Conservation (phyloP, 2,888 invertebrate species). For the Pyrrhosoma nymphula region DNA sequence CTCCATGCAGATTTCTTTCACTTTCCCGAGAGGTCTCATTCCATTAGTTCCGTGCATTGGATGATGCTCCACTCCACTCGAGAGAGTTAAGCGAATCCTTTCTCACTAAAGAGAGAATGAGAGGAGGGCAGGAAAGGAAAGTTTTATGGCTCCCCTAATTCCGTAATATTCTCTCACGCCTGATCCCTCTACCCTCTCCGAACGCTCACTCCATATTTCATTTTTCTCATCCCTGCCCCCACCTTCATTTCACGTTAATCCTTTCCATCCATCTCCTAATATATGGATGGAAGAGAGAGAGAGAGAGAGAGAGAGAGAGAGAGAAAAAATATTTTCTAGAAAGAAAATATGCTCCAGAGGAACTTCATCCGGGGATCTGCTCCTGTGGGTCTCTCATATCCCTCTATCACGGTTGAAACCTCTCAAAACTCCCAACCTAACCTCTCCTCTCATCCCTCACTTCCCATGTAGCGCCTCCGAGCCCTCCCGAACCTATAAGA, state of each 20-base stretch:
- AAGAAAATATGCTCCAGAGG: background rate
- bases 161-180: background rate
- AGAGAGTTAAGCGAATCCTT: background rate
- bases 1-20: no score
- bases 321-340: background rate
- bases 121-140: background rate
- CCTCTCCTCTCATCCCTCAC: background rate
- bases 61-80: background rate
- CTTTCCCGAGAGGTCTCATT: background rate
- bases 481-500: background rate
- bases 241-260: background rate
- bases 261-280: background rate
- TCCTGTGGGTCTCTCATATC: background rate
- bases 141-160: slow-evolving; percentile 3
- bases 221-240: background rate
- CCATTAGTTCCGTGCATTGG: background rate
- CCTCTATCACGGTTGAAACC: background rate
- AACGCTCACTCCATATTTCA: no score
- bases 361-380: background rate
- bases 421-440: background rate
- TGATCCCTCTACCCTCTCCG: background rate
- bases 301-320: background rate
- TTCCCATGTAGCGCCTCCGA: background rate
- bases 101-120: background rate
- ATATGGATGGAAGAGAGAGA: background rate